Conservation (phyloP, 2,797 vertebrate genomes). For the Karalla daura region DNA sequence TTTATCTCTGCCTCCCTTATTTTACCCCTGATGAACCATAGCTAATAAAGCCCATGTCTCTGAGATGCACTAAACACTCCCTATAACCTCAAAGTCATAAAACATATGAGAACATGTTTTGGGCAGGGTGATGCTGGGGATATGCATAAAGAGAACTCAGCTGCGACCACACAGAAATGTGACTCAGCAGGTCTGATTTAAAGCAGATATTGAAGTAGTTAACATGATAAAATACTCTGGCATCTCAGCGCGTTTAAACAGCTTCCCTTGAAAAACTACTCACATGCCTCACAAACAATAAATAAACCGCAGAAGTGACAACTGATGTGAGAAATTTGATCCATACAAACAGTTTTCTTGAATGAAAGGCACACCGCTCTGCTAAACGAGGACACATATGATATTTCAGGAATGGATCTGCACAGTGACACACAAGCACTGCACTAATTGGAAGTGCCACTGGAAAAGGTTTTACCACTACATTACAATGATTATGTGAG, state of each 20-base stretch:
- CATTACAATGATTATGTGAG: not conserved
- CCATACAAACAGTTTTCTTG: conserved; percentile 49
- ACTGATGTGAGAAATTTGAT: conserved; percentile 32
- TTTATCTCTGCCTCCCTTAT: conserved; percentile 9
- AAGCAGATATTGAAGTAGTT: conserved; percentile 59
- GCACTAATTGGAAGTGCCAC: not conserved
- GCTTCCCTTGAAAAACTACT: conserved; percentile 38
- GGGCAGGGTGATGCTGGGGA: conserved; percentile 26
- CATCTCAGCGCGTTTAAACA: conserved; percentile 38
- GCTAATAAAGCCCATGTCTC: not conserved
- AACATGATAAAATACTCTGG: conserved; percentile 30
- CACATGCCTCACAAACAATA: conserved; percentile 35
- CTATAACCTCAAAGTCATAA: conserved; percentile 28
- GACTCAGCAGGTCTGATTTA: conserved; percentile 49
- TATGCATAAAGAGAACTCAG: conserved; percentile 45
- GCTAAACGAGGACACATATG: not conserved
- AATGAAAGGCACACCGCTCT: not conserved
- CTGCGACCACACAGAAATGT: conserved; percentile 60
- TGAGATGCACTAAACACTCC: conserved; percentile 20
- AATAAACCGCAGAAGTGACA: conserved; percentile 33
- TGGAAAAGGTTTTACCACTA: not conserved
- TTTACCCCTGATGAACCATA: conserved; percentile 21
- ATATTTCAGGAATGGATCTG: conserved; percentile 1
- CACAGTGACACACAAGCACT: not conserved
- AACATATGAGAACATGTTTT: conserved; percentile 49